Conservation (phyloP, 1,140 invertebrate species). For the Drosophila triauraria region DNA sequence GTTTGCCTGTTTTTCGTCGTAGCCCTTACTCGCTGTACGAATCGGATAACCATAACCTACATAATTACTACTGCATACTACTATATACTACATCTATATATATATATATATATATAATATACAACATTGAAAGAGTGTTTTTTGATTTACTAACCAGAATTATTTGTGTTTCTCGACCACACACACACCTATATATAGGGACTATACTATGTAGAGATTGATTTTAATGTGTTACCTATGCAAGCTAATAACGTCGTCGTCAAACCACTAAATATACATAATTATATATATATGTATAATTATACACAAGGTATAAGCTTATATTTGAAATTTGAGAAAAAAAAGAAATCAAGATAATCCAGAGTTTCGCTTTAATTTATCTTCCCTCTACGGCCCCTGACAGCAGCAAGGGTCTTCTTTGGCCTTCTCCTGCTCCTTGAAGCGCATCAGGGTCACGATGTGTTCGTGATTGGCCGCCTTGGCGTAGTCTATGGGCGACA, state of each 20-base stretch:
- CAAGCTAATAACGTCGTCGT: constrained; percentile 53
- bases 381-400: not conserved
- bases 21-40: constrained; percentile 39
- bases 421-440: constrained; percentile 27
- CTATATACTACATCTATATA: constrained; percentile 34
- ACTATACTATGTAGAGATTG: constrained; percentile 72
- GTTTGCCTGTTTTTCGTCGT: constrained; percentile 40
- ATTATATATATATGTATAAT: constrained; percentile 33
- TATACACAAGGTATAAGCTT: constrained; percentile 77
- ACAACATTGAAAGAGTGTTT: constrained; percentile 12
- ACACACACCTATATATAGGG: constrained; percentile 27
- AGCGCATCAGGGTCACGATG: constrained; percentile 45
- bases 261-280: constrained; percentile 71
- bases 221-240: constrained; percentile 79
- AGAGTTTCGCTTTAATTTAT: not conserved
- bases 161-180: constrained; percentile 40
- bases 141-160: constrained; percentile 49
- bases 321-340: constrained; percentile 75
- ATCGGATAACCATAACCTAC: constrained; percentile 37
- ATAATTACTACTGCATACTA: constrained; percentile 53
- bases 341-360: not conserved
- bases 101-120: constrained; percentile 20
- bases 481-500: constrained; percentile 86
- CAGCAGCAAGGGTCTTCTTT: constrained; percentile 9
- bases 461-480: constrained; percentile 55